A percentile compares a stretch with the other conserved stretches of the same genome.
Conservation (phyloP, 2,888 invertebrate genomes). For the Ceramica pisi region DNA sequence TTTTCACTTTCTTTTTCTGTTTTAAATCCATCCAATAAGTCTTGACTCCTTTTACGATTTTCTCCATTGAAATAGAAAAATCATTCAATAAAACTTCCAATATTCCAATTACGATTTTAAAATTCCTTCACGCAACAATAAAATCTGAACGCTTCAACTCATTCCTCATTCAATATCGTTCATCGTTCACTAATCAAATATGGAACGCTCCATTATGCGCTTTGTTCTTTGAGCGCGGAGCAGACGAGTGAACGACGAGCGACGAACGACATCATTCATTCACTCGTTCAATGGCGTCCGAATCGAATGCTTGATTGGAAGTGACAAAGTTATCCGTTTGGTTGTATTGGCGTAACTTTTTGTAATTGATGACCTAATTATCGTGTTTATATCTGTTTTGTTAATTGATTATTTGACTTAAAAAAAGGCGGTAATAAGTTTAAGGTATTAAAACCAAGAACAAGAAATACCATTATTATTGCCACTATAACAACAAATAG, state of each 20-base stretch:
- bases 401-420: conserved; percentile 12
- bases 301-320: conserved; percentile 48
- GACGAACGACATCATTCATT: conserved; percentile 55
- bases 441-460: too few species aligned
- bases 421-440: too few species aligned
- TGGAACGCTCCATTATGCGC: conserved; percentile 54
- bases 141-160: conserved; percentile 44
- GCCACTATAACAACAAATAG: too few species aligned
- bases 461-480: too few species aligned
- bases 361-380: conserved; percentile 35
- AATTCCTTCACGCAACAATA: conserved; percentile 34
- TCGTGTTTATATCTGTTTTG: conserved; percentile 8
- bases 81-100: conserved; percentile 14
- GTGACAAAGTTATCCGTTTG: conserved; percentile 29
- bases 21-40: not conserved
- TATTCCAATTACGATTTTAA: conserved; percentile 23
- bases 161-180: conserved; percentile 58
- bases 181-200: conserved; percentile 65
- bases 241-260: conserved; percentile 47
- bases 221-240: conserved; percentile 38
- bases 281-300: conserved; percentile 41
- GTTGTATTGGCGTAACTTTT: conserved; percentile 15
- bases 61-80: conserved; percentile 6
- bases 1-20: not conserved
- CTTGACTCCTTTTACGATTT: not conserved